Percentiles rank a stretch among this genome's conserved stretches.
Conservation (phyloP, 2,888 invertebrate genomes). For the Amblyjoppa proteus region DNA sequence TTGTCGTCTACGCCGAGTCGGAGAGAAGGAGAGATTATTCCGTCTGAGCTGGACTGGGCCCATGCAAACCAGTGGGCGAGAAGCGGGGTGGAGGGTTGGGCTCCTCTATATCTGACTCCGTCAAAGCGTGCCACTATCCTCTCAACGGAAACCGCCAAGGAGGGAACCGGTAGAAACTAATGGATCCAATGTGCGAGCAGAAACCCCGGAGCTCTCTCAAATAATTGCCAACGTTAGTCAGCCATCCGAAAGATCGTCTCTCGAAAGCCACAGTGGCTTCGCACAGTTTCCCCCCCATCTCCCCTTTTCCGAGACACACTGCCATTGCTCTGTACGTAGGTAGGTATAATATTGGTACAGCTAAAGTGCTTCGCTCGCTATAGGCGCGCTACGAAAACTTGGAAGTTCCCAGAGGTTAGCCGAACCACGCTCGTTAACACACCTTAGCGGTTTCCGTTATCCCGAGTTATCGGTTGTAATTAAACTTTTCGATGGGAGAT, state of each 20-base stretch:
- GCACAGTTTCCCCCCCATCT: background rate
- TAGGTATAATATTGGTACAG: slow-evolving; percentile 17
- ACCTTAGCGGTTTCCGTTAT: background rate
- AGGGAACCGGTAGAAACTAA: slow-evolving; percentile 19
- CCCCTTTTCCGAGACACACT: slow-evolving; percentile 4
- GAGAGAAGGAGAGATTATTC: slow-evolving; percentile 13
- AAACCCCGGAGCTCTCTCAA: slow-evolving; percentile 13
- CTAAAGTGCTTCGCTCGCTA: background rate
- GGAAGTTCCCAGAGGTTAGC: background rate
- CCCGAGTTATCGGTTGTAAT: background rate
- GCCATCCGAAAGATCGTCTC: background rate
- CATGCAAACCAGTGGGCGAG: background rate
- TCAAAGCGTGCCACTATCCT: slow-evolving; percentile 38
- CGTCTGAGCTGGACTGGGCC: slow-evolving; percentile 10
- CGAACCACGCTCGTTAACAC: background rate
- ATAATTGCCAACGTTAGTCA: slow-evolving; percentile 19
- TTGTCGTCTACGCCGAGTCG: slow-evolving; percentile 11
- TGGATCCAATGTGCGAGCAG: slow-evolving; percentile 44
- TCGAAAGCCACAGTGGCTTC: slow-evolving; percentile 6
- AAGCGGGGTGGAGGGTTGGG: background rate
- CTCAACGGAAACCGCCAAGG: slow-evolving; percentile 21
- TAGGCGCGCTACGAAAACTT: background rate
- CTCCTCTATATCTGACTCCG: slow-evolving; percentile 15
- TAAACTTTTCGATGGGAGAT: background rate
- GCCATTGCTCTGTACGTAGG: background rate